Evolutionary conservation across 2,888 invertebrate genomes (phyloP).

Genomic region (Cheilosia grossa): DNA sequence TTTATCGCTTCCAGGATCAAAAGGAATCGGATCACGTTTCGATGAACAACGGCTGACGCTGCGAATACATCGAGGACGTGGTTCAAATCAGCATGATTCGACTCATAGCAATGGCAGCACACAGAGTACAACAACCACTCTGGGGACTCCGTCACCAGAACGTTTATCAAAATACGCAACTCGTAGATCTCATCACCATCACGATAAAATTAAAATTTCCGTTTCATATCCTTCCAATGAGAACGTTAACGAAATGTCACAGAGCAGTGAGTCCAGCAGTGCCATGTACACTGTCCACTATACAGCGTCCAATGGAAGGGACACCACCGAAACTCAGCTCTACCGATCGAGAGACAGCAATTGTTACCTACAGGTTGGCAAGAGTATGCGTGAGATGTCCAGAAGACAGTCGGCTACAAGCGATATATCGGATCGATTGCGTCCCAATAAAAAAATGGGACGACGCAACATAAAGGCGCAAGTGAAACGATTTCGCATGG

Average conservation of each 20-base stretch:
- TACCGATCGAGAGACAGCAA: conserved; percentile 83
- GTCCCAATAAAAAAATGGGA: conserved; percentile 88
- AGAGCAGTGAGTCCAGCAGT: conserved; percentile 77
- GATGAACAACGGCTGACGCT: conserved; percentile 95
- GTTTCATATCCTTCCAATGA: conserved; percentile 93
- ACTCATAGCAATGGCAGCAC: conserved; percentile 88
- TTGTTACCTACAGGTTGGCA: conserved; percentile 86
- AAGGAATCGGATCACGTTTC: conserved; percentile 89
- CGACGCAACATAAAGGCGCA: conserved; percentile 95
- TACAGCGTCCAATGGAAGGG: conserved; percentile 87
- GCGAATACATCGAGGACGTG: conserved; percentile 94
- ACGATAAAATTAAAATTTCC: conserved; percentile 93
- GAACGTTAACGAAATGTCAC: conserved; percentile 84
- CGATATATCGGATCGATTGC: conserved; percentile 82
- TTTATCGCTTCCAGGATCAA: conserved; percentile 83
- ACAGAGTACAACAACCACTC: conserved; percentile 88
- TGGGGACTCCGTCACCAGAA: conserved; percentile 87
- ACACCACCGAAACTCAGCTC: conserved; percentile 85
- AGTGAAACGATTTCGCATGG: conserved; percentile 96
- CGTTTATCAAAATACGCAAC: conserved; percentile 86
- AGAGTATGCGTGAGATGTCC: conserved; percentile 82
- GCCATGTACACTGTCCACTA: conserved; percentile 88
- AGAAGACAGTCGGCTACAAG: conserved; percentile 79
- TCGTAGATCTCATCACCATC: conserved; percentile 85
- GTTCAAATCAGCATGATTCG: conserved; percentile 87